Percentiles rank a stretch among this genome's conserved stretches.
phyloP scores from a whole-genome alignment of 2,888 invertebrate genomes.

The Cheilosia soror region DNA sequence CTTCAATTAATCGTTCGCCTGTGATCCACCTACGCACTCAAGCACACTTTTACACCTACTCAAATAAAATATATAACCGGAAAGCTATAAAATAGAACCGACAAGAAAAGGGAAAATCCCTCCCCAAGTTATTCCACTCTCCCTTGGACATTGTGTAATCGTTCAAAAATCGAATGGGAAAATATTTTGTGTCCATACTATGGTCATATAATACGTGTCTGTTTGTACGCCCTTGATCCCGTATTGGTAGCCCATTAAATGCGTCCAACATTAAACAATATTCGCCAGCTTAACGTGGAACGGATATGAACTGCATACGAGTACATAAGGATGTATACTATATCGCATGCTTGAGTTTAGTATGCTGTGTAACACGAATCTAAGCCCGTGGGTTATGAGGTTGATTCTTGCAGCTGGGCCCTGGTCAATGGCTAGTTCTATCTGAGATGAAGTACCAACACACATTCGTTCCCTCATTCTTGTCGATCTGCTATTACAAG shows the following conservation, averaged over 20 bases:
- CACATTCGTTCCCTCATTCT: conserved; percentile 5
- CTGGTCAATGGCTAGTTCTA: conserved; percentile 42
- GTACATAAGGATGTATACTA: not conserved
- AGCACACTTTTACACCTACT: conserved; percentile 43
- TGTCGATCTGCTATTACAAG: conserved; percentile 24
- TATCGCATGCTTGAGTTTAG: not conserved
- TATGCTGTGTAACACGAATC: conserved; percentile 36
- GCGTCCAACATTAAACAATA: conserved; percentile 44
- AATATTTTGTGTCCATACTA: not conserved
- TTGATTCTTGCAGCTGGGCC: conserved; percentile 22
- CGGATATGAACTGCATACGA: conserved; percentile 20
- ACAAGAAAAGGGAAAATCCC: conserved; percentile 32
- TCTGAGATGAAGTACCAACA: conserved; percentile 34
- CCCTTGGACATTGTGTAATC: conserved; percentile 55
- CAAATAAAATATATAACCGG: not conserved
- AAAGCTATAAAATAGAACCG: conserved; percentile 12
- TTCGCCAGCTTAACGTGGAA: conserved; percentile 14
- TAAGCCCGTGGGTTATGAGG: conserved; percentile 66
- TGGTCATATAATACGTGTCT: conserved; percentile 37
- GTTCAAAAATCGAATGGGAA: conserved; percentile 21
- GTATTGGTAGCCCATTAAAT: conserved; percentile 58
- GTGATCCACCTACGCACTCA: conserved; percentile 45
- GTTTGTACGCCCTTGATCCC: conserved; percentile 58
- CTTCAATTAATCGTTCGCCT: conserved; percentile 32
- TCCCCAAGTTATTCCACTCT: conserved; percentile 14